Percentiles rank a stretch among this genome's conserved stretches.
Conservation (phyloP, 2,888 invertebrate genomes). For the Minunthozetes semirufus region DNA sequence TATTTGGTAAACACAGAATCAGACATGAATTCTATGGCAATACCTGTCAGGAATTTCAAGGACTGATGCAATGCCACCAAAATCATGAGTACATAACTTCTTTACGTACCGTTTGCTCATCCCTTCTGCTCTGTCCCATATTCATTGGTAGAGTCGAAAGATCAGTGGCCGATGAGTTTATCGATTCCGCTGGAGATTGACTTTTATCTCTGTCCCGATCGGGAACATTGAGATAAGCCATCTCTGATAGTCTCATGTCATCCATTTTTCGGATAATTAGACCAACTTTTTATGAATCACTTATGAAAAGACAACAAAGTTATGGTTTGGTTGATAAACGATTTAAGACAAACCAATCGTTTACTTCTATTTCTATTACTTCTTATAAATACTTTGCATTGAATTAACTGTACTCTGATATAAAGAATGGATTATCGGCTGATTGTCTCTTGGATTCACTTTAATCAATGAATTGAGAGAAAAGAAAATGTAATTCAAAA, state of each 20-base stretch:
- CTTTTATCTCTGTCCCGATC: constrained; percentile 42
- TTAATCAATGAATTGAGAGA: too few species aligned
- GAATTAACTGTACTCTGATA: too few species aligned
- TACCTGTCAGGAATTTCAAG: background rate
- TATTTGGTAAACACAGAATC: background rate
- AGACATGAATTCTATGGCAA: background rate
- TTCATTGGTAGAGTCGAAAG: constrained; percentile 43
- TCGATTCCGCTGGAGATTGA: constrained; percentile 41
- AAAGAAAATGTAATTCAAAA: too few species aligned
- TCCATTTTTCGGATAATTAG: constrained; percentile 37
- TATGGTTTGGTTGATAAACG: too few species aligned
- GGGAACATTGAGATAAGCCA: constrained; percentile 43
- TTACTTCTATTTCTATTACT: too few species aligned
- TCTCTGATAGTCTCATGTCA: constrained; percentile 42
- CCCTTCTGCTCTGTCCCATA: constrained; percentile 39
- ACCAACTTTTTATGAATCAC: background rate
- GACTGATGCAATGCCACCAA: background rate
- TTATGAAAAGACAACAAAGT: too few species aligned
- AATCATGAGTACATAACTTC: background rate
- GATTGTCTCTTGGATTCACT: too few species aligned
- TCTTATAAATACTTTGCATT: too few species aligned
- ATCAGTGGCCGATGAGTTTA: constrained; percentile 42
- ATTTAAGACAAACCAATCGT: too few species aligned
- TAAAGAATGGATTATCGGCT: too few species aligned
- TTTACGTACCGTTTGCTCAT: constrained; percentile 38